A percentile compares a stretch with the other conserved stretches of the same genome.
Conservation (phyloP, 2,113 vertebrate species). For the Aegithalos caudatus region DNA sequence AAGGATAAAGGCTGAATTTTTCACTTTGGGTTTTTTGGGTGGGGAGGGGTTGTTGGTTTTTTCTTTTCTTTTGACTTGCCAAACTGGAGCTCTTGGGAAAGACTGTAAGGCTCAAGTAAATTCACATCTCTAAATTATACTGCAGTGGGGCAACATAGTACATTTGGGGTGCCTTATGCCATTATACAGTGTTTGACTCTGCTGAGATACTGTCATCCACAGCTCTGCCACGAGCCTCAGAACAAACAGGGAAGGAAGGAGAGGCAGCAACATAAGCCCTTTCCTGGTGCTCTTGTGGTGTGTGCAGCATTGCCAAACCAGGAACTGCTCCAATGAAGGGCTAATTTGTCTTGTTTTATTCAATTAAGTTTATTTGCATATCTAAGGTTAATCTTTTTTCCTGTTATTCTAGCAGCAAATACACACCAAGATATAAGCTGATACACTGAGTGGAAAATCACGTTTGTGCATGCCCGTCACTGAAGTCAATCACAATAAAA, state of each 20-base stretch:
- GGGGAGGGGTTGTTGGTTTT: neutral
- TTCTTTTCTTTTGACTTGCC: neutral
- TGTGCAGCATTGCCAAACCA: neutral
- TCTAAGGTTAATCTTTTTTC: slow-evolving; percentile 40
- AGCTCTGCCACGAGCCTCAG: neutral
- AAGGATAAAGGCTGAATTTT: neutral
- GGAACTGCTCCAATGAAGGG: neutral
- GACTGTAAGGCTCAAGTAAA: neutral
- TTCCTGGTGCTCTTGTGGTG: neutral
- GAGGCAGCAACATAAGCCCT: neutral
- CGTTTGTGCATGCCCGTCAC: slow-evolving; percentile 22
- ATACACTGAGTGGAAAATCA: slow-evolving; percentile 36
- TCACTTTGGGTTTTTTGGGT: neutral
- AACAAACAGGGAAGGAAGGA: neutral
- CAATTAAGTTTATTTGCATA: slow-evolving; percentile 59
- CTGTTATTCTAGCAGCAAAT: slow-evolving; percentile 7
- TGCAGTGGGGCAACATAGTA: rapidly evolving
- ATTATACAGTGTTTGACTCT: neutral
- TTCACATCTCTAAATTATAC: neutral
- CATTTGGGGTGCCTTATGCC: neutral
- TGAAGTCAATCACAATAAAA: slow-evolving; percentile 43
- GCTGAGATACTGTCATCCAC: neutral
- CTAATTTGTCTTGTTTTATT: slow-evolving; percentile 36
- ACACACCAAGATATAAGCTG: neutral
- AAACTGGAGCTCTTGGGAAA: neutral